Evolutionary conservation across 2,888 invertebrate genomes (phyloP).

Genomic region (Caenorhabditis sp.): DNA sequence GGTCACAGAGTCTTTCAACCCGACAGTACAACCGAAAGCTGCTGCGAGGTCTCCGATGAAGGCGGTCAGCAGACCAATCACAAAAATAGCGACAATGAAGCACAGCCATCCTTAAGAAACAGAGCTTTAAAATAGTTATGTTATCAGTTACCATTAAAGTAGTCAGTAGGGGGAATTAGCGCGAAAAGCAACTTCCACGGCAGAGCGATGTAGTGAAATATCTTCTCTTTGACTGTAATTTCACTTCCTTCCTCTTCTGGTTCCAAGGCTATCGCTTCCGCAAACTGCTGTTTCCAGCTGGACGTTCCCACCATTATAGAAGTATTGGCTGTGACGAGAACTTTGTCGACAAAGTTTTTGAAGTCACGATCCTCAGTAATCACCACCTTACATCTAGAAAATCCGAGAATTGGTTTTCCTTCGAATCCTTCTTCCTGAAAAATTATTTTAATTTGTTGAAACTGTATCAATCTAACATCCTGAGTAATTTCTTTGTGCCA

Average conservation of each 20-base stretch:
- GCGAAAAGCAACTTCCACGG: conserved; percentile 99
- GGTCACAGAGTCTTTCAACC: conserved; percentile 90
- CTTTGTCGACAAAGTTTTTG: conserved; percentile 90
- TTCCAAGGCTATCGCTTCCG: conserved; percentile 91
- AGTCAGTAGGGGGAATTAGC: conserved; percentile 96
- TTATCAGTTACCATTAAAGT: conserved; percentile 66
- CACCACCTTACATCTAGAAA: conserved; percentile 88
- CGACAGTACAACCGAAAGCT: conserved; percentile 92
- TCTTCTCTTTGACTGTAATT: conserved; percentile 85
- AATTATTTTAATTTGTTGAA: neutral
- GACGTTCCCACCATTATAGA: conserved; percentile 92
- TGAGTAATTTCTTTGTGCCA: conserved; percentile 75
- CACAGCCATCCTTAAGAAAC: conserved; percentile 89
- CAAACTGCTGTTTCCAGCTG: conserved; percentile 98
- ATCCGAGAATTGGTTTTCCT: conserved; percentile 91
- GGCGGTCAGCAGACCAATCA: conserved; percentile 95
- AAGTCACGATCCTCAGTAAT: conserved; percentile 98
- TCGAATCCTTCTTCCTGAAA: conserved; percentile 80
- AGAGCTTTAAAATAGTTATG: neutral
- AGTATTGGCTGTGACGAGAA: conserved; percentile 94
- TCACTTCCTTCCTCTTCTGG: conserved; percentile 66
- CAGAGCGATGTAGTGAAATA: conserved; percentile 93
- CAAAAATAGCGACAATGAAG: conserved; percentile 91
- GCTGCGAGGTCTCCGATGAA: conserved; percentile 97
- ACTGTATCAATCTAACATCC: conserved; percentile 21